A percentile compares a stretch with the other conserved stretches of the same genome.
Conservation (phyloP, 2,888 invertebrate species). For the Cephus runcator region DNA sequence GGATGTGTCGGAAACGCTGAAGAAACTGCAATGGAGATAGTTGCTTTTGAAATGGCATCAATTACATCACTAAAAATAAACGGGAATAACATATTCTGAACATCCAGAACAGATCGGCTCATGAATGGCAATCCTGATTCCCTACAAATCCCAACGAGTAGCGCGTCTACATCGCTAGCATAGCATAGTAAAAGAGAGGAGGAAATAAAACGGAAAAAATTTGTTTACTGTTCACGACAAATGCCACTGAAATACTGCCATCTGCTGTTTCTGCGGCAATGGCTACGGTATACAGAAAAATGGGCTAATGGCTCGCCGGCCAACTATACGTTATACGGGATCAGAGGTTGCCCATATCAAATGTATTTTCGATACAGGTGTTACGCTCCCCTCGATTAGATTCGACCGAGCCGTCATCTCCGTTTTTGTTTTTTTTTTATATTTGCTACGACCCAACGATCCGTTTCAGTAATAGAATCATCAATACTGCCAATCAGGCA, state of each 20-base stretch:
- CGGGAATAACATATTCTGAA: not conserved
- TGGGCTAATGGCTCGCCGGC: not conserved
- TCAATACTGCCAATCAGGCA: not conserved
- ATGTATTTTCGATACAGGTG: conserved; percentile 10
- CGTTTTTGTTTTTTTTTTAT: not conserved
- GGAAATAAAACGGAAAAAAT: not conserved
- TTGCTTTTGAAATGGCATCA: not conserved
- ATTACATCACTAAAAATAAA: not conserved
- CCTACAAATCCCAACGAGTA: not conserved
- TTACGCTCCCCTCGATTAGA: not conserved
- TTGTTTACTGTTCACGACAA: not conserved
- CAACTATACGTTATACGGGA: not conserved
- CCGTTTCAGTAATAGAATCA: not conserved
- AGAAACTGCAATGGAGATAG: not conserved
- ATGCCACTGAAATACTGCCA: conserved; percentile 4
- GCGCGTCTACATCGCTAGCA: not conserved
- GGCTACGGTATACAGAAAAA: not conserved
- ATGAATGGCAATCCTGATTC: not conserved
- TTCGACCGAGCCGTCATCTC: not conserved
- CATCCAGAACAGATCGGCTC: not conserved
- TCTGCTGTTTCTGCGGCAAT: not conserved
- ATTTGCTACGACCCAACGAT: not conserved
- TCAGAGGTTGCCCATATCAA: not conserved
- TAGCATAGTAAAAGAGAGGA: not conserved
- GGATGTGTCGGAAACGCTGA: not conserved